Evolutionary conservation across 2,113 vertebrate genomes (phyloP).

Genomic region (Vireo altiloquus): DNA sequence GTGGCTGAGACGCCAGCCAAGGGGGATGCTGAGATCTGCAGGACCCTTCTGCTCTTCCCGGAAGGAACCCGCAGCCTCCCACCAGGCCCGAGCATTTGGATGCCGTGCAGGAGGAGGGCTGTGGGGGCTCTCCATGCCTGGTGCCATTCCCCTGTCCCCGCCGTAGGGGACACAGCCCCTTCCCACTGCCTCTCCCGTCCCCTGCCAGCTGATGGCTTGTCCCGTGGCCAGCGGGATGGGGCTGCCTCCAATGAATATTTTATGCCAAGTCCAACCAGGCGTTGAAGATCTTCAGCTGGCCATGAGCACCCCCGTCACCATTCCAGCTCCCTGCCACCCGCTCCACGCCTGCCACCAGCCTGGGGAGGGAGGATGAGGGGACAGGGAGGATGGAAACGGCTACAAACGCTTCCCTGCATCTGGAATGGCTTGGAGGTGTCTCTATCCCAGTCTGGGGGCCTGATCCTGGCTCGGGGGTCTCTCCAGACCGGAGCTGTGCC

Average conservation of each 20-base stretch:
- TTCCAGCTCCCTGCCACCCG: background rate
- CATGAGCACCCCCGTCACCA: background rate
- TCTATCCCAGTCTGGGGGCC: accelerated
- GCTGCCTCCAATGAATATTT: background rate
- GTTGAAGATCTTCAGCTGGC: background rate
- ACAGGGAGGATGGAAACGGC: background rate
- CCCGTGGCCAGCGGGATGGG: background rate
- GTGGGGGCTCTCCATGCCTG: accelerated
- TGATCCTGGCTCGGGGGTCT: background rate
- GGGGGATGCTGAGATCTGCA: slow-evolving; percentile 19
- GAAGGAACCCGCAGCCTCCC: background rate
- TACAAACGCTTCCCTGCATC: background rate
- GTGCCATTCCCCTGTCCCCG: background rate
- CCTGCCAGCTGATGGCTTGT: background rate
- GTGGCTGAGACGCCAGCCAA: slow-evolving; percentile 7
- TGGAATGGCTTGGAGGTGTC: too few species aligned
- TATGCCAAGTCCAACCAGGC: background rate
- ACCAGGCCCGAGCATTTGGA: background rate
- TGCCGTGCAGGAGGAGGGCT: background rate
- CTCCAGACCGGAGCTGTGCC: background rate
- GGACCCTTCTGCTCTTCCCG: slow-evolving; percentile 21
- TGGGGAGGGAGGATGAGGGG: background rate
- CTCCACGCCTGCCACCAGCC: background rate
- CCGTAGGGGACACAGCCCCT: background rate
- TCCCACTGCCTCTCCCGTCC: accelerated